Evolutionary conservation across 1,140 invertebrate species (phyloP).

Genomic region (Dendrolimus kikuchii): DNA sequence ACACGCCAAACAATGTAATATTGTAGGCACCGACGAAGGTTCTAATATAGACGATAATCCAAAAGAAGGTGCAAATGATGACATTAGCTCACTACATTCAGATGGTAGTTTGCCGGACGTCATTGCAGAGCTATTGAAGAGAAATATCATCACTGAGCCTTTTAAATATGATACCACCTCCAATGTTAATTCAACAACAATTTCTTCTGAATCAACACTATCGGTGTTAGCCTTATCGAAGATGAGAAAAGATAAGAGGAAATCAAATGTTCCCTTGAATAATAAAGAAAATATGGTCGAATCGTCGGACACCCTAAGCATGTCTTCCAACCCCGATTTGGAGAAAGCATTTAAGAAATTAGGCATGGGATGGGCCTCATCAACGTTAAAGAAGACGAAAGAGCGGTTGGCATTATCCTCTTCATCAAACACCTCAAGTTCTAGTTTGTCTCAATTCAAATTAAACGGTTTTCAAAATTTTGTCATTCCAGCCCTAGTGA

Average conservation of each 20-base stretch:
- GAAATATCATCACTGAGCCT: slow-evolving; percentile 59
- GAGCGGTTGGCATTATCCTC: slow-evolving; percentile 76
- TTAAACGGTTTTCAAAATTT: slow-evolving; percentile 39
- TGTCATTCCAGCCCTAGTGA: slow-evolving; percentile 33
- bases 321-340: slow-evolving; percentile 67
- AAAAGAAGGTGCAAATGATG: slow-evolving; percentile 36
- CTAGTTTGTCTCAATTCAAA: slow-evolving; percentile 50
- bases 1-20: slow-evolving; percentile 52
- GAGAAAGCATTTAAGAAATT: slow-evolving; percentile 75
- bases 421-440: slow-evolving; percentile 74
- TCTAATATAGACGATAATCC: slow-evolving; percentile 36
- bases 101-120: slow-evolving; percentile 66
- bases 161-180: slow-evolving; percentile 54
- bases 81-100: slow-evolving; percentile 54
- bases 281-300: slow-evolving; percentile 52
- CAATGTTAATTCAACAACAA: slow-evolving; percentile 48
- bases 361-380: slow-evolving; percentile 77
- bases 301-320: slow-evolving; percentile 59
- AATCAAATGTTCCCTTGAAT: slow-evolving; percentile 20
- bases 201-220: slow-evolving; percentile 54
- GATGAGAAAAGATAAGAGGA: slow-evolving; percentile 34
- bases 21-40: slow-evolving; percentile 39
- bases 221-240: slow-evolving; percentile 52
- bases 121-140: slow-evolving; percentile 58
- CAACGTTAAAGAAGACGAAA: slow-evolving; percentile 78